These are phyloP conservation scores for Brachypalpus laphriformis DNA, from an alignment of 2,888 invertebrate genomes.

Conservation along the genomic window DNA sequence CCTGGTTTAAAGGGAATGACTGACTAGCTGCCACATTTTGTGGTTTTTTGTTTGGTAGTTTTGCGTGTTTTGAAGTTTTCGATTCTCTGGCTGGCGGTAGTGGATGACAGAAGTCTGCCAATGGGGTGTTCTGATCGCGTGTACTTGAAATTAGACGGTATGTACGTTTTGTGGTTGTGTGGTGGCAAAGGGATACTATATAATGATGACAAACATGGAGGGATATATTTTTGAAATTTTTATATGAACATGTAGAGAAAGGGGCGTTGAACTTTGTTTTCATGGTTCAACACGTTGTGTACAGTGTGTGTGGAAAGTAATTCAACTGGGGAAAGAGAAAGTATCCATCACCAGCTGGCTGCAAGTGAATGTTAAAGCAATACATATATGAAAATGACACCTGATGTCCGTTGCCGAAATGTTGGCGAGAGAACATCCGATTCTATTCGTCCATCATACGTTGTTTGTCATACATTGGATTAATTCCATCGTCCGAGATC, in stretches of 20 bases:
- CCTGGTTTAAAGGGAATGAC: slow-evolving; percentile 39
- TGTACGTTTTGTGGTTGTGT: slow-evolving; percentile 13
- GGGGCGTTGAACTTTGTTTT: neutral
- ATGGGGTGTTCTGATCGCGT: slow-evolving; percentile 68
- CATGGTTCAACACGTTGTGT: neutral
- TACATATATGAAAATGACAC: no score
- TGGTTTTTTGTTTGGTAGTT: slow-evolving; percentile 66
- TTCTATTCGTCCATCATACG: no score
- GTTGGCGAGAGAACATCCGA: no score
- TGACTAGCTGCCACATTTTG: slow-evolving; percentile 59
- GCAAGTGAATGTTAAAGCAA: no score
- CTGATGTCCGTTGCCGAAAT: no score
- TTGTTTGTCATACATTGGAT: no score
- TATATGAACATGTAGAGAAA: neutral
- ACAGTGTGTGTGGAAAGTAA: slow-evolving; percentile 19
- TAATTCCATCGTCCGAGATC: no score
- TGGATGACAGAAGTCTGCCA: slow-evolving; percentile 24
- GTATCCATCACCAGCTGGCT: no score
- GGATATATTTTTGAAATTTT: neutral
- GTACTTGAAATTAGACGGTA: slow-evolving; percentile 47
- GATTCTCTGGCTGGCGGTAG: slow-evolving; percentile 12
- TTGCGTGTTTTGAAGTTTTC: slow-evolving; percentile 61
- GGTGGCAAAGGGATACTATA: slow-evolving; percentile 1
- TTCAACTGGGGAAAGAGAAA: no score
- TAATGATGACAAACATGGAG: slow-evolving; percentile 21